Evolutionary conservation across 2,797 vertebrate species (phyloP).

Genomic region (Ibycter americanus): DNA sequence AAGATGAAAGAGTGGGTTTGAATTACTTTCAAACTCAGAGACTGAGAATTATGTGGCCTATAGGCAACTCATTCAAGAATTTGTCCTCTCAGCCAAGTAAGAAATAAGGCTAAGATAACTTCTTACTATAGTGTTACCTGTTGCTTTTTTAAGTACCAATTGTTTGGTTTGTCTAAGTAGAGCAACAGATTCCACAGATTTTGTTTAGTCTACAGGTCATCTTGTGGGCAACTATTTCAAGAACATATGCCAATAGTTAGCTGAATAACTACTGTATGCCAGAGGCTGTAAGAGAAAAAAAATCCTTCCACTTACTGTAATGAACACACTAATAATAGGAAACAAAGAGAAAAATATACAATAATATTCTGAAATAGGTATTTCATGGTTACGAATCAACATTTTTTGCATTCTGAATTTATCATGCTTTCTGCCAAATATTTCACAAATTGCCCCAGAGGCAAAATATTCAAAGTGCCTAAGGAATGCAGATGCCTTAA

Average conservation of each 20-base stretch:
- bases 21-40: background rate
- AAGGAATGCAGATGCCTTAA: background rate
- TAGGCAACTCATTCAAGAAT: background rate
- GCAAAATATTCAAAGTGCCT: background rate
- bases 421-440: background rate
- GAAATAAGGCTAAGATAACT: background rate
- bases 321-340: background rate
- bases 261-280: slow-evolving; percentile 28
- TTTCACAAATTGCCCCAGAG: background rate
- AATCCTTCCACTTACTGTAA: background rate
- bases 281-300: background rate
- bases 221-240: slow-evolving; percentile 48
- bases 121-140: background rate
- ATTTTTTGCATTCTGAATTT: slow-evolving; percentile 8
- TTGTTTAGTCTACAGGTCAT: slow-evolving; percentile 71
- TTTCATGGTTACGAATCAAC: background rate
- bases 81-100: background rate
- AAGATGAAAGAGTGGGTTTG: background rate
- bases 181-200: slow-evolving; percentile 46
- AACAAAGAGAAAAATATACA: background rate
- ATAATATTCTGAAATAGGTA: background rate
- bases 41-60: background rate
- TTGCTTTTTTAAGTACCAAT: background rate
- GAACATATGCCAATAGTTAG: slow-evolving; percentile 60
- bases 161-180: slow-evolving; percentile 28